Conservation (phyloP, 2,888 invertebrate genomes). For the Eristalinus sepulchralis region DNA sequence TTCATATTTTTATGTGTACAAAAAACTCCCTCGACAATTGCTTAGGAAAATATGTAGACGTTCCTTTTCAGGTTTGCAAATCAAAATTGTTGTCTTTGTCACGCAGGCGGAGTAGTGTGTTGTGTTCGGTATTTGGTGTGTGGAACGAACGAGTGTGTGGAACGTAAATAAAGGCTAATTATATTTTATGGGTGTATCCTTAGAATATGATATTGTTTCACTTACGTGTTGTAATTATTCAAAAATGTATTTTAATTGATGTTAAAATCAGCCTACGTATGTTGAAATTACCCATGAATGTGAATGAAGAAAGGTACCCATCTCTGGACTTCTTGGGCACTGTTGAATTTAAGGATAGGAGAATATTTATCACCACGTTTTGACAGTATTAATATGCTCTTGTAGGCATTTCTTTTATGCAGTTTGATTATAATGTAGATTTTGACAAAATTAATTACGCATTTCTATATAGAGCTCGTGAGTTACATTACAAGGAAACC, state of each 20-base stretch:
- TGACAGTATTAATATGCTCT: too few species aligned
- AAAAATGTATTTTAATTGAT: neutral
- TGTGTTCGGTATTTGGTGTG: neutral
- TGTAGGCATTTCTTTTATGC: too few species aligned
- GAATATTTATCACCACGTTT: too few species aligned
- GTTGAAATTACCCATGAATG: too few species aligned
- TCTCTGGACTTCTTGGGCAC: too few species aligned
- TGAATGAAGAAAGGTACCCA: too few species aligned
- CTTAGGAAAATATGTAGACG: slow-evolving; percentile 54
- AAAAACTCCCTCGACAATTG: slow-evolving; percentile 45
- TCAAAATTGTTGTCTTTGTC: slow-evolving; percentile 1
- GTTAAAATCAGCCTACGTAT: too few species aligned
- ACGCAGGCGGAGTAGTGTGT: neutral
- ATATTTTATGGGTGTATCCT: neutral
- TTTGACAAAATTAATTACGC: too few species aligned
- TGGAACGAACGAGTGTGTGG: slow-evolving; percentile 16
- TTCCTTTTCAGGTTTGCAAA: slow-evolving; percentile 6
- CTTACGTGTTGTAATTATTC: neutral
- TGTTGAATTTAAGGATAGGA: too few species aligned
- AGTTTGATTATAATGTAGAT: too few species aligned
- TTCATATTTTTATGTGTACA: slow-evolving; percentile 42
- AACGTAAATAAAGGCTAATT: neutral
- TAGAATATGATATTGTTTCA: neutral
- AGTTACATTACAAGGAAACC: too few species aligned
- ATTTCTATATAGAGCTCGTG: too few species aligned